phyloP scores from a whole-genome alignment of 1,140 invertebrate genomes.

The Pseudomyrmex sp. region DNA sequence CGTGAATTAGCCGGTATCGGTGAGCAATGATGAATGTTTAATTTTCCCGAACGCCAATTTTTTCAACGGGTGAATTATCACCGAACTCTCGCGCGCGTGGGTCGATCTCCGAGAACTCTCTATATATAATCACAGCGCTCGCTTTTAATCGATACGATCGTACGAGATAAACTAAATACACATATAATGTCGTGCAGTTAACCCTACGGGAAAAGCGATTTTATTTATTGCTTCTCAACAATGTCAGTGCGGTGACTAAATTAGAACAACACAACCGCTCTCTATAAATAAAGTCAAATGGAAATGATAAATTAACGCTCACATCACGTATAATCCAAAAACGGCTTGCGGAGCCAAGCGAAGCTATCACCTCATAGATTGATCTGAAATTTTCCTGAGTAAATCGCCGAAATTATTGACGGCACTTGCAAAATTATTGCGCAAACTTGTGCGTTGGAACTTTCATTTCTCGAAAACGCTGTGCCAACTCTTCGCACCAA shows the following conservation, averaged over 20 bases:
- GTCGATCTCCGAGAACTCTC: slow-evolving; percentile 40
- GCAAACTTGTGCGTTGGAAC: too few species aligned
- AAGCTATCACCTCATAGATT: too few species aligned
- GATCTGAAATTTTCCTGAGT: too few species aligned
- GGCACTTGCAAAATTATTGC: too few species aligned
- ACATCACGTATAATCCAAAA: too few species aligned
- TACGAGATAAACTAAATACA: neutral
- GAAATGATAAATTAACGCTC: neutral
- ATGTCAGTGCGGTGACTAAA: slow-evolving; percentile 19
- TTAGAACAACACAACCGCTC: neutral
- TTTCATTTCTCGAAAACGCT: too few species aligned
- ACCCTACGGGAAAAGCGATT: slow-evolving; percentile 17
- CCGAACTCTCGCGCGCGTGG: slow-evolving; percentile 25
- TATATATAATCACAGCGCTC: slow-evolving; percentile 54
- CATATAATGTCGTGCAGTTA: slow-evolving; percentile 18
- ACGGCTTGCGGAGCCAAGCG: too few species aligned
- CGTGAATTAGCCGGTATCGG: slow-evolving; percentile 47
- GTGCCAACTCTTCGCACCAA: neutral
- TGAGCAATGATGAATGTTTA: slow-evolving; percentile 51
- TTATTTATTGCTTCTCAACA: slow-evolving; percentile 30
- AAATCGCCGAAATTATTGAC: too few species aligned
- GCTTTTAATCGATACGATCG: slow-evolving; percentile 27
- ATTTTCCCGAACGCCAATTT: slow-evolving; percentile 56
- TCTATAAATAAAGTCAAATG: neutral
- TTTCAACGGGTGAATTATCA: slow-evolving; percentile 44